Base-by-base conservation (phyloP, 2,797 vertebrate species). In the Esox lucius region DNA sequence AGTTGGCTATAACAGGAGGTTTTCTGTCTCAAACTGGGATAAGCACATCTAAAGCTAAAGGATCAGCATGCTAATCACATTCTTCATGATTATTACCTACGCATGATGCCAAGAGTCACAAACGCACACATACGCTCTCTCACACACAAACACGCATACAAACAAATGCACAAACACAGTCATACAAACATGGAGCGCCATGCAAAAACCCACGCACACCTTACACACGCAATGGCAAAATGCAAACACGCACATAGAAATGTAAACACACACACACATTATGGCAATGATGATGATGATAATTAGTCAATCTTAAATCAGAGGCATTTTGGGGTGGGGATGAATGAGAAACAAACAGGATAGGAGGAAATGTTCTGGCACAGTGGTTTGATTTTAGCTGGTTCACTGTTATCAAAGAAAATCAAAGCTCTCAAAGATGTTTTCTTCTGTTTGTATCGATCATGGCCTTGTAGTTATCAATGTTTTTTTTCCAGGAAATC, bases 241-340 rank as follows among this genome's bases (percentile, higher is more conserved):
- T 19, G 17, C 49, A 53, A 13, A 53, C 49, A 53, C 49, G 5
- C 49, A 16, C 49, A 53, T 19, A 17, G 13, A 53, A 13, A 15
- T 19, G 17, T 19, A 16, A 53, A 53, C 49, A 53, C 49, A 53
- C 49, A 53, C 49, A 53, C 49, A 49, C 28, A 5, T 39, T 39
- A 5, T 39, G 35, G 68, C 26, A 70, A 49, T 26, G 24, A 7
- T 75, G 28, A 80, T 78, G 72, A 78, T 64, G 71, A 71, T 74
- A 75, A 81, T 79, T 79, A 79, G 73, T 31, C 67, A 19, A 67
- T 84, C 68, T 71, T 70, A 73, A 73, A 74, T 73, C 72, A n/a
- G n/a, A 59, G 65, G 53, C 24, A 53, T 72, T 76, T 80, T 71
- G 51, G 59, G 62, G 15, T 35, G 17, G 66, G 35, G 9, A 17